Conservation (phyloP, 2,888 invertebrate genomes). For the Pinctada fucata region DNA sequence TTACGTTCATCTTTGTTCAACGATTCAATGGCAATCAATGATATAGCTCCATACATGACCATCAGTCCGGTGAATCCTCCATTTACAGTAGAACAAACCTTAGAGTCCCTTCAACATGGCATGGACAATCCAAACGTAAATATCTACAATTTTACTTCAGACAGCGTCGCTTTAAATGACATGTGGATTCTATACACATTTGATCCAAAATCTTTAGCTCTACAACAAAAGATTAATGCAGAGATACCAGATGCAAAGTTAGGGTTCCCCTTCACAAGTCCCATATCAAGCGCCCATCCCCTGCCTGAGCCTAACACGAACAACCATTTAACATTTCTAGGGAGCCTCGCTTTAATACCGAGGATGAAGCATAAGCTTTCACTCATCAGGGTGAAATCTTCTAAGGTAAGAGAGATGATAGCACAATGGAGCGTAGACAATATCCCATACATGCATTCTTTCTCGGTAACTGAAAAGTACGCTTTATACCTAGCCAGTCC, state of each 20-base stretch:
- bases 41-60: constrained; percentile 55
- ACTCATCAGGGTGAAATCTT: constrained; percentile 58
- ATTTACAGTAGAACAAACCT: constrained; percentile 39
- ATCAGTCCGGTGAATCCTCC: constrained; percentile 49
- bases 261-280: constrained; percentile 39
- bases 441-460: constrained; percentile 68
- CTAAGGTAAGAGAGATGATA: constrained; percentile 56
- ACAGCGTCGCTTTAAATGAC: constrained; percentile 55
- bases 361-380: constrained; percentile 47
- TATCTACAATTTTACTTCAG: constrained; percentile 41
- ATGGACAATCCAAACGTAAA: constrained; percentile 63
- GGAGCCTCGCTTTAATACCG: constrained; percentile 56
- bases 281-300: constrained; percentile 68
- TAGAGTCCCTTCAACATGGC: constrained; percentile 44
- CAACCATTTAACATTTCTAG: constrained; percentile 59
- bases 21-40: constrained; percentile 44
- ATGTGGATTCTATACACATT: constrained; percentile 56
- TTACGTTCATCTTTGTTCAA: constrained; percentile 48
- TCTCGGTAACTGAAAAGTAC: constrained; percentile 40
- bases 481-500: constrained; percentile 66
- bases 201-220: constrained; percentile 30
- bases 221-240: constrained; percentile 28
- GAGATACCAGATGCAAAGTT: constrained; percentile 25
- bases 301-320: constrained; percentile 60
- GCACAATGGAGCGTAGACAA: constrained; percentile 57